Evolutionary conservation across 2,888 invertebrate genomes (phyloP).

Genomic region (Nysson spinosus): DNA sequence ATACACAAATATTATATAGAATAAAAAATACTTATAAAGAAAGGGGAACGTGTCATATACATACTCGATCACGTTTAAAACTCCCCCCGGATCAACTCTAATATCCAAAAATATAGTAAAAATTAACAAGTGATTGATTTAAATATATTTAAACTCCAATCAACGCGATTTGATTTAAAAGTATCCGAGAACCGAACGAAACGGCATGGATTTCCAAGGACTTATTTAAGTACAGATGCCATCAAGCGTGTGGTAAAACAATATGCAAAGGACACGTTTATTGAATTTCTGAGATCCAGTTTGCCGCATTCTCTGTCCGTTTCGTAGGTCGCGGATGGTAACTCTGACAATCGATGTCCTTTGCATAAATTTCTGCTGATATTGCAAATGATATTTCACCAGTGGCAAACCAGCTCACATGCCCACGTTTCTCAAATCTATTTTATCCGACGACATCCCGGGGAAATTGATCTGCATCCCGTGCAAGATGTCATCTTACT

Average conservation of each 20-base stretch:
- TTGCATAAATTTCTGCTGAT: constrained; percentile 13
- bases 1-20: too few relatives aligned
- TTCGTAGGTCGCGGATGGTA: too few relatives aligned
- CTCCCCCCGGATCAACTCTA: too few relatives aligned
- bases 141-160: not conserved
- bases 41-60: too few relatives aligned
- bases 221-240: not conserved
- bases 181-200: too few relatives aligned
- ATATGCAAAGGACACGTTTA: not conserved
- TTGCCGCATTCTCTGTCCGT: not conserved
- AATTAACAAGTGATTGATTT: too few relatives aligned
- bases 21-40: too few relatives aligned
- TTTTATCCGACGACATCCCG: not conserved
- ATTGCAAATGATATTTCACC: not conserved
- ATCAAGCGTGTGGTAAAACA: not conserved
- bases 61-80: too few relatives aligned
- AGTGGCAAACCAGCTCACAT: not conserved
- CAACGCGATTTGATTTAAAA: too few relatives aligned
- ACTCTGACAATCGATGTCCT: not conserved
- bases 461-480: constrained; percentile 7
- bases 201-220: too few relatives aligned
- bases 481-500: not conserved
- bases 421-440: not conserved
- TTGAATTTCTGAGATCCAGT: not conserved
- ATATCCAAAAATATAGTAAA: too few relatives aligned